Conservation (phyloP, 1,140 invertebrate genomes). For the Gonatopus flavifemur region DNA sequence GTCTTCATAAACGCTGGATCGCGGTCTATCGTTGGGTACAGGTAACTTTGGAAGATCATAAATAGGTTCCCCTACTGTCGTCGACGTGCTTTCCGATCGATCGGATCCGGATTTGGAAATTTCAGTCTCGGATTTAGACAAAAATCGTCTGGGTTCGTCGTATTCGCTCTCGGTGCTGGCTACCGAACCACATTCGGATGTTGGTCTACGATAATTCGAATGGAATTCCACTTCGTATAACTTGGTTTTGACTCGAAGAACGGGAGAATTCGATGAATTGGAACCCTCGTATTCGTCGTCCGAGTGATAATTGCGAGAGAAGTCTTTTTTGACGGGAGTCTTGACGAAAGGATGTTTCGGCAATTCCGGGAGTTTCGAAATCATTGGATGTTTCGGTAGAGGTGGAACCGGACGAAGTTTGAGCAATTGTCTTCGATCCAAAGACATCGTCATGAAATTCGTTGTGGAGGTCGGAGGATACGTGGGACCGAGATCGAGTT, state of each 20-base stretch:
- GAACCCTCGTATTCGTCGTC: background rate
- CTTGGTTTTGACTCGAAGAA: slow-evolving; percentile 10
- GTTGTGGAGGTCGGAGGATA: background rate
- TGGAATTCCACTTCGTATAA: slow-evolving; percentile 15
- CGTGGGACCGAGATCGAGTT: slow-evolving; percentile 16
- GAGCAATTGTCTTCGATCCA: background rate
- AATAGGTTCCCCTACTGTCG: background rate
- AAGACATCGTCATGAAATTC: background rate
- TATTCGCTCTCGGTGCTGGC: slow-evolving; percentile 7
- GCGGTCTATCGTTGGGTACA: slow-evolving; percentile 11
- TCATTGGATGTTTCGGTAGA: background rate
- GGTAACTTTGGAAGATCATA: slow-evolving; percentile 23
- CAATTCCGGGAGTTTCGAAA: background rate
- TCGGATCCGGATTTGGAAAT: background rate
- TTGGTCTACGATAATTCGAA: slow-evolving; percentile 4
- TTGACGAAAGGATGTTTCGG: slow-evolving; percentile 29
- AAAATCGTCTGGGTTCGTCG: slow-evolving; percentile 23
- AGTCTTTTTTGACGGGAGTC: background rate
- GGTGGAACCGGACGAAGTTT: background rate
- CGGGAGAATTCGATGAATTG: too few relatives aligned
- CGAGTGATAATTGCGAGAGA: background rate
- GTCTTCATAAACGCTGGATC: slow-evolving; percentile 23
- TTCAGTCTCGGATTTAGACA: slow-evolving; percentile 21
- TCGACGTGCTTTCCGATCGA: background rate
- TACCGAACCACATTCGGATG: background rate